These are phyloP conservation scores for Pseudorasbora parva DNA, from an alignment of 2,113 vertebrate species.

Conservation along the genomic window DNA sequence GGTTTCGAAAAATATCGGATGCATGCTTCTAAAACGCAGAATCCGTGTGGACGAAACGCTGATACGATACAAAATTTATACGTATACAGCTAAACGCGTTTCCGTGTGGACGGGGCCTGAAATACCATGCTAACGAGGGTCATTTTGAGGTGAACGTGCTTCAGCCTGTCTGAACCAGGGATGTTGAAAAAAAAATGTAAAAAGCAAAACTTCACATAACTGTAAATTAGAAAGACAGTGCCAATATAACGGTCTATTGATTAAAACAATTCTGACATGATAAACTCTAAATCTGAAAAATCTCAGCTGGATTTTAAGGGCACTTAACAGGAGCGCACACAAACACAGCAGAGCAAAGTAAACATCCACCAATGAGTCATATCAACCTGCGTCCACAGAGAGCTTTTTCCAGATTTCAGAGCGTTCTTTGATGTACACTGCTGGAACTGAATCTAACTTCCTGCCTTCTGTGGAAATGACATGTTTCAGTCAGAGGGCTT, in stretches of 20 bases:
- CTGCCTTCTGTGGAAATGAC: constrained; percentile 15
- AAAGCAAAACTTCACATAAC: background rate
- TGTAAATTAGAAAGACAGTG: background rate
- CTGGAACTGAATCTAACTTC: constrained; percentile 48
- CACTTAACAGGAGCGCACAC: background rate
- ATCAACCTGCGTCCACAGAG: constrained; percentile 39
- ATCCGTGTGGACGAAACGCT: too few species aligned
- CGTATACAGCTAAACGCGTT: too few species aligned
- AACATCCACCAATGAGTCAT: constrained; percentile 47
- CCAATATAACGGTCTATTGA: background rate
- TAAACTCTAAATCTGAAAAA: background rate
- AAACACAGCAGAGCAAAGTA: constrained; percentile 25
- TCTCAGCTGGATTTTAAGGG: background rate
- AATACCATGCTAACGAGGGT: constrained; percentile 2
- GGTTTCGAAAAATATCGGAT: too few species aligned
- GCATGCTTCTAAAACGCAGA: too few species aligned
- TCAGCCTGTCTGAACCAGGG: background rate
- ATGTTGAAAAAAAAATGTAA: background rate
- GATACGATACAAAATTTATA: too few species aligned
- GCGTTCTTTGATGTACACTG: constrained; percentile 49
- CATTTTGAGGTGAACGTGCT: constrained; percentile 4
- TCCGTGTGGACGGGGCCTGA: too few species aligned
- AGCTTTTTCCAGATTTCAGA: constrained; percentile 42
- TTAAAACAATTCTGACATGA: background rate
- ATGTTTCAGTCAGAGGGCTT: constrained; percentile 28